Evolutionary conservation across 2,113 vertebrate genomes (phyloP).

Genomic region (Sinocyclocheilus rhinocerous): DNA sequence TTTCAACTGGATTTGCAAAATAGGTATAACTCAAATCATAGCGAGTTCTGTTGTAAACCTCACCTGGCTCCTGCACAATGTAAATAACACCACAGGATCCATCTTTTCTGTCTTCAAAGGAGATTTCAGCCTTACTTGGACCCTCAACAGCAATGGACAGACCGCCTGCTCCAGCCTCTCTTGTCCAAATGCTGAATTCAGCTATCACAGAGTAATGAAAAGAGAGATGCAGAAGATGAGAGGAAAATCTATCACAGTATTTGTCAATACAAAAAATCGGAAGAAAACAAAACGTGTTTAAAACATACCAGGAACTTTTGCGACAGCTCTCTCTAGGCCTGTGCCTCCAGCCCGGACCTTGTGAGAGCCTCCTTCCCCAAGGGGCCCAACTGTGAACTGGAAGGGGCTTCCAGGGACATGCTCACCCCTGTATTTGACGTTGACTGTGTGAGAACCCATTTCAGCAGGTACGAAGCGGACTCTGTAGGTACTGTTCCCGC

Average conservation of each 20-base stretch:
- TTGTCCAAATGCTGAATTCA: slow-evolving; percentile 94
- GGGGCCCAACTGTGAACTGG: slow-evolving; percentile 90
- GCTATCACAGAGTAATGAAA: slow-evolving; percentile 65
- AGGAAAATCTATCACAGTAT: neutral
- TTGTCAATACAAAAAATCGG: neutral
- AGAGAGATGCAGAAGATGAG: neutral
- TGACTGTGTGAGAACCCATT: slow-evolving; percentile 88
- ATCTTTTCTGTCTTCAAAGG: slow-evolving; percentile 92
- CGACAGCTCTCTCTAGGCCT: slow-evolving; percentile 86
- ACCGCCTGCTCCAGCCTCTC: slow-evolving; percentile 91
- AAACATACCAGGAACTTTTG: slow-evolving; percentile 82
- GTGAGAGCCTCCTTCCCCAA: slow-evolving; percentile 87
- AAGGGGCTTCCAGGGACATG: slow-evolving; percentile 93
- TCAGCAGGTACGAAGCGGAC: slow-evolving; percentile 91
- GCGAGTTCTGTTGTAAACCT: neutral
- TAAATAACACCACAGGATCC: slow-evolving; percentile 92
- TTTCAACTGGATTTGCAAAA: neutral
- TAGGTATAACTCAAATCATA: neutral
- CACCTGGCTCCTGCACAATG: slow-evolving; percentile 90
- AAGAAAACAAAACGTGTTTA: neutral
- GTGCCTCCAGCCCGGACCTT: slow-evolving; percentile 90
- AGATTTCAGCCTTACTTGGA: slow-evolving; percentile 92
- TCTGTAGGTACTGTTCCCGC: slow-evolving; percentile 89
- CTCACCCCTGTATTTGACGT: slow-evolving; percentile 90
- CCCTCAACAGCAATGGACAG: slow-evolving; percentile 91